phyloP scores from a whole-genome alignment of 2,888 invertebrate species.

The Ernsta delagoae region DNA sequence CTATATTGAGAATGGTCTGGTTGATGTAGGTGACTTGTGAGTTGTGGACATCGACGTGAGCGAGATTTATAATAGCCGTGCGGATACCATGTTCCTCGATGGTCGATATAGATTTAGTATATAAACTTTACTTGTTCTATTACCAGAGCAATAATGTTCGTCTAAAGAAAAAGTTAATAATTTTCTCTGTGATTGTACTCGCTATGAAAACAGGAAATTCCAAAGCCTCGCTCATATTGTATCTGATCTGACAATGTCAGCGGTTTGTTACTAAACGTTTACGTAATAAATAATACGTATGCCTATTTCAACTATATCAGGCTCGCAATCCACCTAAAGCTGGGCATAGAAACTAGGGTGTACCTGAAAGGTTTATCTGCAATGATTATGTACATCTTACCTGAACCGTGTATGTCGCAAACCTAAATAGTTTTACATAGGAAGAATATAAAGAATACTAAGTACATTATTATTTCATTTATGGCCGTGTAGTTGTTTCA shows the following conservation, averaged over 20 bases:
- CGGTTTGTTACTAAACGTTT: slow-evolving; percentile 5
- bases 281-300: background rate
- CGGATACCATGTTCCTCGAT: background rate
- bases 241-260: slow-evolving; percentile 28
- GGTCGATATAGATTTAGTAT: background rate
- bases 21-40: slow-evolving; percentile 28
- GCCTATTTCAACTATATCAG: background rate
- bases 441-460: too few relatives aligned
- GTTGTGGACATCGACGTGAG: slow-evolving; percentile 10
- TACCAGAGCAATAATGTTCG: too few relatives aligned
- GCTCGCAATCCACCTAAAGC: too few relatives aligned
- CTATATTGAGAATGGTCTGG: slow-evolving; percentile 9
- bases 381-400: too few relatives aligned
- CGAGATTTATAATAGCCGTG: slow-evolving; percentile 17
- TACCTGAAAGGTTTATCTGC: too few relatives aligned
- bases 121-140: too few relatives aligned
- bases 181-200: background rate
- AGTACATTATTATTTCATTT: too few relatives aligned
- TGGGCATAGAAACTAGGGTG: too few relatives aligned
- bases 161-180: background rate
- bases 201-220: slow-evolving; percentile 37
- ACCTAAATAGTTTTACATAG: too few relatives aligned
- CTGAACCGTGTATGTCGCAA: too few relatives aligned
- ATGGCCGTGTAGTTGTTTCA: background rate
- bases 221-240: slow-evolving; percentile 23